A percentile compares a stretch with the other conserved stretches of the same genome.
Evolutionary conservation across 2,888 invertebrate species (phyloP).

Genomic region (Eristalis intricaria): DNA sequence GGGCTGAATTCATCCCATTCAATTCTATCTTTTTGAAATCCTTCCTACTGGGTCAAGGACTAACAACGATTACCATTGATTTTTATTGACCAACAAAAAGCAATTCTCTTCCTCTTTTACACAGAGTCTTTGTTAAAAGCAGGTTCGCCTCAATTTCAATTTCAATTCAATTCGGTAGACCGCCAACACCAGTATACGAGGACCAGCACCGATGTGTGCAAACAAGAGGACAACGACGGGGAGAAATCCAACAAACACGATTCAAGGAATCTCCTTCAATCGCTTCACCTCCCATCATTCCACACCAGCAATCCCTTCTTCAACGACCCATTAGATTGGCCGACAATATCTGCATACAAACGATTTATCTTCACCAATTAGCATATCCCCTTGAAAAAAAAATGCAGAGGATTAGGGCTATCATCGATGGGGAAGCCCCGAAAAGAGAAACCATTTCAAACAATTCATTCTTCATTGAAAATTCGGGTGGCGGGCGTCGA

Average conservation of each 20-base stretch:
- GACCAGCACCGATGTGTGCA: not conserved
- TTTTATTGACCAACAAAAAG: conserved; percentile 40
- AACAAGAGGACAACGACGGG: not conserved
- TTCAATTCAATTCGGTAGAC: conserved; percentile 40
- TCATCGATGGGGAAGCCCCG: conserved; percentile 44
- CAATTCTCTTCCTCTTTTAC: conserved; percentile 6
- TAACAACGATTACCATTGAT: conserved; percentile 22
- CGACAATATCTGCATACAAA: conserved; percentile 65
- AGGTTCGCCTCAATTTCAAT: conserved; percentile 60
- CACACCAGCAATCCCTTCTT: not conserved
- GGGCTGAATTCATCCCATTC: not conserved
- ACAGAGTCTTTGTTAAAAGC: conserved; percentile 26
- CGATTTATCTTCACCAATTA: conserved; percentile 71
- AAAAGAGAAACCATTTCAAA: conserved; percentile 52
- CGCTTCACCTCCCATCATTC: not conserved
- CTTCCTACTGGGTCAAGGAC: conserved; percentile 38
- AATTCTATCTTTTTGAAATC: conserved; percentile 1
- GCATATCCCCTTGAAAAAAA: conserved; percentile 56
- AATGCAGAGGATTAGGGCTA: conserved; percentile 67
- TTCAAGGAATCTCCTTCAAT: not conserved
- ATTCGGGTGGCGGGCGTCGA: conserved; percentile 54
- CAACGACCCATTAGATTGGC: conserved; percentile 43
- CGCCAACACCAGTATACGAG: conserved; percentile 29
- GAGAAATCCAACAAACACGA: conserved; percentile 22
- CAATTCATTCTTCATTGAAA: conserved; percentile 61